Evolutionary conservation across 2,888 invertebrate species (phyloP), one percentile per base, ranked within the genome.

Genomic region (Mythimna ferrago): DNA sequence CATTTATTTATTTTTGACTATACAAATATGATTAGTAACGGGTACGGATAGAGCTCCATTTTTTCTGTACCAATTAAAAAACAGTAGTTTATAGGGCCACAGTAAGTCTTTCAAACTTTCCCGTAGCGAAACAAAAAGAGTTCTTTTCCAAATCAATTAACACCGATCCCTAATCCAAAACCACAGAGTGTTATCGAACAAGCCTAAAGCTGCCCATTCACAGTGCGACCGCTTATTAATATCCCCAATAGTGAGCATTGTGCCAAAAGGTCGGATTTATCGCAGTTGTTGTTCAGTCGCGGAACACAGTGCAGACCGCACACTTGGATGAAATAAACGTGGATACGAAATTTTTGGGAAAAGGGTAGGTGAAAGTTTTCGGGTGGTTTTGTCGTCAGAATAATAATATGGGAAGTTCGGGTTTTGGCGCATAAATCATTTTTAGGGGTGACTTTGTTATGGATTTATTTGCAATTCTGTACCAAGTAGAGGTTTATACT

Each of bases 251-350:
- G 85, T 72, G 80, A 85, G 87, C 85, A 83, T 87, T 89, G 89
- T 86, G 89, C 87, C 86, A 87, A 88, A 90, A 87, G 84, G 83
- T 83, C 78, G 76, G 87, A 91, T 91, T 91, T 91, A 91, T 91
- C 67, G 87, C 81, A 87, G 83, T 91, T 91, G 89, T 90, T 90
- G 83, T 86, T 85, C 58, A 73, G 78, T 75, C 76, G 75, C 72
- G 63, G 73, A 73, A 81, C 76, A 82, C 75, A 80, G 76, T 60
- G 74, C 85, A 73, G 71, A 71, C 80, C 77, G 58, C 76, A 80
- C 16, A 51, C 61, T 32, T 21, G 51, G 75, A 74, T 63, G 16
- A 69, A n/a, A 57, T 6, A 66, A 80, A 71, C 65, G 62, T 76
- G 80, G 85, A 82, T 75, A 81, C 26, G 82, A 11, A 74, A 35